These are phyloP conservation scores for Epinephelus fuscoguttatus DNA, from an alignment of 2,113 vertebrate genomes.

Conservation along the genomic window DNA sequence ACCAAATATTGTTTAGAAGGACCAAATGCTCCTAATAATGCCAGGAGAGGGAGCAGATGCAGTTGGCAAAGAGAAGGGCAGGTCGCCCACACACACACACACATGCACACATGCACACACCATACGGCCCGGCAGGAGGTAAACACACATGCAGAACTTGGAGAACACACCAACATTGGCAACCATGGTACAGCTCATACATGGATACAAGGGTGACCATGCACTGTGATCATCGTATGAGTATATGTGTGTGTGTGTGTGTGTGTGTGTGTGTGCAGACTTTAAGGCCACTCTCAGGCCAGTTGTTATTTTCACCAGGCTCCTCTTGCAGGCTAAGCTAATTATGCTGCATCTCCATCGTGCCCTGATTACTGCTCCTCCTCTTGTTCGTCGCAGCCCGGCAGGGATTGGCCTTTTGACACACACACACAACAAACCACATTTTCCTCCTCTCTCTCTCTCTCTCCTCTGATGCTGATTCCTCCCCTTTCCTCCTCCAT, in stretches of 20 bases:
- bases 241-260: not conserved
- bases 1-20: not conserved
- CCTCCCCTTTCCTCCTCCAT: slow-evolving; percentile 13
- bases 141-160: slow-evolving; percentile 27
- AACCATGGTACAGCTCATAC: not conserved
- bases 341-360: slow-evolving; percentile 8
- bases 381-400: slow-evolving; percentile 19
- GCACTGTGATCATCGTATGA: not conserved
- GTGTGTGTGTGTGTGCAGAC: not conserved
- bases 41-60: not conserved
- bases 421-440: slow-evolving; percentile 21
- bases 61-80: slow-evolving; percentile 30
- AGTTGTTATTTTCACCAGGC: not conserved
- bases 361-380: slow-evolving; percentile 25
- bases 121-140: slow-evolving; percentile 40
- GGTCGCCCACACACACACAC: slow-evolving; percentile 20
- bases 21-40: not conserved
- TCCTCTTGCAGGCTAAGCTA: not conserved
- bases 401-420: slow-evolving; percentile 35
- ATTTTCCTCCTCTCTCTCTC: slow-evolving; percentile 10
- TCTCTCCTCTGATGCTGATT: not conserved
- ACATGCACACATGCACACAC: slow-evolving; percentile 17
- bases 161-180: slow-evolving; percentile 9
- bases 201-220: not conserved
- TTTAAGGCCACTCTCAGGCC: slow-evolving; percentile 10